Evolutionary conservation across 1,140 invertebrate species (phyloP), one percentile per base, ranked within the genome.

Genomic region (Lethrus apterus): DNA sequence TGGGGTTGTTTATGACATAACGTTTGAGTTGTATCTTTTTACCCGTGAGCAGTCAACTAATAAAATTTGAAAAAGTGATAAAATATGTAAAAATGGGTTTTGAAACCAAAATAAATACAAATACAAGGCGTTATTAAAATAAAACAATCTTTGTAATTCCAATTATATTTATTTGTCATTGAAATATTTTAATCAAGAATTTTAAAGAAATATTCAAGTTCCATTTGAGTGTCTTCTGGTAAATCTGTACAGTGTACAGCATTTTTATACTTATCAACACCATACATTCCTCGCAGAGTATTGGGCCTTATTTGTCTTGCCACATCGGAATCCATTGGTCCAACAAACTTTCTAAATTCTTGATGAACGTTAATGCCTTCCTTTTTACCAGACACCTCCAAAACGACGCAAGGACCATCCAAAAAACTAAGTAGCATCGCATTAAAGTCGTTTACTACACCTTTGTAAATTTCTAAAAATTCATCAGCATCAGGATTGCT

Each of bases 201-300:
- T 65, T 83, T 85, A 57, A 86, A 87, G 59, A 86, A 83, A 65
- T 86, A 87, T 68, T 86, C 83, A 33, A 85, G 78, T 74, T 96
- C 93, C 44, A 93, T 66, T 29, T 79, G 57, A 2, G 83, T 83
- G 72, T 95, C 92, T 60, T 93, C 89, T 0, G 80, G 76, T 40
- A 97, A 70, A 75, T 97, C 92, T 21, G 92, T 95, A 60, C 91
- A 94, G 65, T 96, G 92, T 4, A 95, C 71, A 5, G 86, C 90
- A 71, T 95, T 97, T 60, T 84, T 76, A 14, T 92, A 78, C 70
- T 84, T 89, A 21, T 80, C 81, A 33, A 73, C 77, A 0, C 93
- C 92, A 71, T 86, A 92, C 51, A 81, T 78, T 0, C 90, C 91
- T 58, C 93, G 72, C 20, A 97, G 63, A 3, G 88, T 87, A 43